Evolutionary conservation across 2,113 vertebrate genomes (phyloP), one percentile per base, ranked within the genome.

Genomic region (Chionis minor): DNA sequence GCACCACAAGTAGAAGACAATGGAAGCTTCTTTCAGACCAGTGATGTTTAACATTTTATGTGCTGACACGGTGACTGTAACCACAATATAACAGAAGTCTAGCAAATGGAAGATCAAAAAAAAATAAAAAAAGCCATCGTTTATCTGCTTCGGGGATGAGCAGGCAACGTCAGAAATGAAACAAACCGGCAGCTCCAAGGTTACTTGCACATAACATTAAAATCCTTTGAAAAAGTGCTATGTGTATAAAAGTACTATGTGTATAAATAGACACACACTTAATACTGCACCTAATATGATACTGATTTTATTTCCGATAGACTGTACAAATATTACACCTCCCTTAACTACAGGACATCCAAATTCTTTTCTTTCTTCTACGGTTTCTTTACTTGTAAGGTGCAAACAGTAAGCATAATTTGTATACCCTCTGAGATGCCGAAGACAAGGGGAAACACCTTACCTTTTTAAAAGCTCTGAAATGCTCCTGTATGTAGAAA

Each of bases 21-120:
- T 92, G 95, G 96, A 88, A 96, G 95, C 73, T 90, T 94, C 97
- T 96, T 97, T 93, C 97, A 96, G 97, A 92, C 81, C 95, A 90
- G 75, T 45, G 93, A 97, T 96, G 97, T 96, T 98, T 97, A 98
- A 97, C 97, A 95, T 97, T 97, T 97, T 94, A 97, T 97, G 96
- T 92, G 97, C 98, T 97, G 97, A 97, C 96, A 96, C 63, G 79
- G 95, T 91, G 93, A 92, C 95, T 96, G 96, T 91, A 97, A 96
- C 92, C 88, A 81, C 93, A 59, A 92, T 49, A 78, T 82, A 97
- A 97, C 26, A 32, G 93, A 98, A 97, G 96, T 51, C 80, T 65
- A 59, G 81, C 91, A 97, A 97, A 97, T 89, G 96, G 96, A 97
- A 97, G 96, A 97, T 97, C 62, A 95, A 86, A 92, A 96, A 88